phyloP scores from a whole-genome alignment of 2,888 invertebrate genomes.

The Schizotus pectinicornis region DNA sequence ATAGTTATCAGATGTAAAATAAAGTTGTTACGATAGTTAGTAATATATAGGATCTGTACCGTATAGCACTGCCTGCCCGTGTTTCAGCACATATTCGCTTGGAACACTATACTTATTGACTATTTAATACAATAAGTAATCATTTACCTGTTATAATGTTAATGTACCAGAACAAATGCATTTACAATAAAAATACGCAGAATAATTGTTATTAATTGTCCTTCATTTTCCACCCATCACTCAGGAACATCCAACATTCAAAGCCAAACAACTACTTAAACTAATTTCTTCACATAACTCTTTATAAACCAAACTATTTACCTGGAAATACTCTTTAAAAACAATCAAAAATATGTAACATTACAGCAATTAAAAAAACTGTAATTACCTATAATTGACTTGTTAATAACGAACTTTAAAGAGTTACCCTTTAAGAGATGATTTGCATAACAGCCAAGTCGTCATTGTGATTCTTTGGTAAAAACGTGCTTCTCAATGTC shows the following conservation, averaged over 20 bases:
- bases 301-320: too few species aligned
- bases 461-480: too few species aligned
- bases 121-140: conserved; percentile 58
- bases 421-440: too few species aligned
- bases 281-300: too few species aligned
- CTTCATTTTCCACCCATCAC: background rate
- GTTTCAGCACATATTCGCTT: conserved; percentile 60
- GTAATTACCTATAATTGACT: too few species aligned
- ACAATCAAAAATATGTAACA: too few species aligned
- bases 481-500: too few species aligned
- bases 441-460: too few species aligned
- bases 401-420: too few species aligned
- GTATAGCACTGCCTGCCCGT: conserved; percentile 61
- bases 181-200: conserved; percentile 60
- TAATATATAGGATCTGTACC: conserved; percentile 51
- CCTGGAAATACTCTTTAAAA: background rate
- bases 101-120: conserved; percentile 59
- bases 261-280: too few species aligned
- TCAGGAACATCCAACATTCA: background rate
- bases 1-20: conserved; percentile 46
- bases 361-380: too few species aligned
- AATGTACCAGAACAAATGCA: conserved; percentile 59
- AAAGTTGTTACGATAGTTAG: conserved; percentile 42
- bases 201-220: conserved; percentile 54
- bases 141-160: conserved; percentile 60